Evolutionary conservation across 1,140 invertebrate species (phyloP).

Genomic region (Trinorchestia longiramus): DNA sequence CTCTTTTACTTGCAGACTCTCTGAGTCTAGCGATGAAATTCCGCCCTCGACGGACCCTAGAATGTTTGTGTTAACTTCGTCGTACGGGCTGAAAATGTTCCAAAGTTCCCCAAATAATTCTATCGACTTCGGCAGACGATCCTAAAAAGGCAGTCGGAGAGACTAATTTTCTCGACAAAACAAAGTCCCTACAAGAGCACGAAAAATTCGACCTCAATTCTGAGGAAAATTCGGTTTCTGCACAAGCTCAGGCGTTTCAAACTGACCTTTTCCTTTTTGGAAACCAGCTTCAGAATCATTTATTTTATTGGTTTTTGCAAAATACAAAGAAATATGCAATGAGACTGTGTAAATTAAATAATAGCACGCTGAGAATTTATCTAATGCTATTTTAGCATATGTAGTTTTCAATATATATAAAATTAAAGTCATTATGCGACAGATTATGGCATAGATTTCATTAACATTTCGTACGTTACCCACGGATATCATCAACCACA

Average conservation of each 20-base stretch:
- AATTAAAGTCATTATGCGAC: too few relatives aligned
- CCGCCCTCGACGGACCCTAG: not conserved
- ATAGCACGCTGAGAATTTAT: not conserved
- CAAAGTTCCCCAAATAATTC: too few relatives aligned
- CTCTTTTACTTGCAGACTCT: conserved; percentile 11
- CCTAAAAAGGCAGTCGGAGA: not conserved
- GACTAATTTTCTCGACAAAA: conserved; percentile 1
- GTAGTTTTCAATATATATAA: too few relatives aligned
- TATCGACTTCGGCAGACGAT: not conserved
- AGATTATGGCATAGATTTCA: too few relatives aligned
- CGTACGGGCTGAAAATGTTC: too few relatives aligned
- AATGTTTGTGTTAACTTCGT: conserved; percentile 37
- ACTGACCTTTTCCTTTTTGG: not conserved
- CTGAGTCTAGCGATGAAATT: conserved; percentile 9
- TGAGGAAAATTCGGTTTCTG: not conserved
- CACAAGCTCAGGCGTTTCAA: not conserved
- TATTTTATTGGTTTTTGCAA: too few relatives aligned
- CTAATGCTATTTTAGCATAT: too few relatives aligned
- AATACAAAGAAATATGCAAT: not conserved
- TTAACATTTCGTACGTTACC: too few relatives aligned
- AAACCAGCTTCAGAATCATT: not conserved
- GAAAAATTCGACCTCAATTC: not conserved
- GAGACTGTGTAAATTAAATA: not conserved
- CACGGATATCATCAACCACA: too few relatives aligned
- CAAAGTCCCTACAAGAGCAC: not conserved